Conservation (phyloP, 2,888 invertebrate species). For the Netelia inedita region DNA sequence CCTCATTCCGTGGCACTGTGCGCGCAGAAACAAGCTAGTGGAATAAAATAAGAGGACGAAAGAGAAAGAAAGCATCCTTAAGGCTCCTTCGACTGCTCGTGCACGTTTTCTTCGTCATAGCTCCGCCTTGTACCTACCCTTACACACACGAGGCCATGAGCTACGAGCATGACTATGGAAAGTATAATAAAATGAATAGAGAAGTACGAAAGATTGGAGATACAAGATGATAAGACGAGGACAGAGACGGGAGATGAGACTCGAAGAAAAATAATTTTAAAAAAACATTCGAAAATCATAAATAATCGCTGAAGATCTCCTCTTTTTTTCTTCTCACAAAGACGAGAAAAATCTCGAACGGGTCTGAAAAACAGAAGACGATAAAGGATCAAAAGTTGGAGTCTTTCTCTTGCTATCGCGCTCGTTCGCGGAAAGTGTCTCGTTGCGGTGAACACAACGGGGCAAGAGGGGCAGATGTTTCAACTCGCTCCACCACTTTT, state of each 20-base stretch:
- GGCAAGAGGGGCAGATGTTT: too few relatives aligned
- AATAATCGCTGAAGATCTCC: too few relatives aligned
- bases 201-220: constrained; percentile 4
- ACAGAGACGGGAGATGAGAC: background rate
- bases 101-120: constrained; percentile 53
- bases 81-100: constrained; percentile 50
- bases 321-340: too few relatives aligned
- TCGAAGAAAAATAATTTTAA: background rate
- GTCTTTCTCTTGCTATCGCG: too few relatives aligned
- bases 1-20: constrained; percentile 26
- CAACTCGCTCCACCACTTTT: too few relatives aligned
- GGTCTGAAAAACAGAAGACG: too few relatives aligned
- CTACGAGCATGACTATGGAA: constrained; percentile 23
- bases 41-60: constrained; percentile 41
- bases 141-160: background rate
- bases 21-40: constrained; percentile 48
- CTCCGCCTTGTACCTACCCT: constrained; percentile 8
- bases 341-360: too few relatives aligned
- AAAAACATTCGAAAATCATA: background rate
- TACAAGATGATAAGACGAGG: background rate
- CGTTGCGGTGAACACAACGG: too few relatives aligned
- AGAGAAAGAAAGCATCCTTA: constrained; percentile 29
- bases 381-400: too few relatives aligned
- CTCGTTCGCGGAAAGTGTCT: too few relatives aligned
- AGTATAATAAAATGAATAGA: constrained; percentile 25